Percentiles rank a stretch among this genome's conserved stretches.
phyloP scores from a whole-genome alignment of 2,797 vertebrate genomes.

The Huso huso region DNA sequence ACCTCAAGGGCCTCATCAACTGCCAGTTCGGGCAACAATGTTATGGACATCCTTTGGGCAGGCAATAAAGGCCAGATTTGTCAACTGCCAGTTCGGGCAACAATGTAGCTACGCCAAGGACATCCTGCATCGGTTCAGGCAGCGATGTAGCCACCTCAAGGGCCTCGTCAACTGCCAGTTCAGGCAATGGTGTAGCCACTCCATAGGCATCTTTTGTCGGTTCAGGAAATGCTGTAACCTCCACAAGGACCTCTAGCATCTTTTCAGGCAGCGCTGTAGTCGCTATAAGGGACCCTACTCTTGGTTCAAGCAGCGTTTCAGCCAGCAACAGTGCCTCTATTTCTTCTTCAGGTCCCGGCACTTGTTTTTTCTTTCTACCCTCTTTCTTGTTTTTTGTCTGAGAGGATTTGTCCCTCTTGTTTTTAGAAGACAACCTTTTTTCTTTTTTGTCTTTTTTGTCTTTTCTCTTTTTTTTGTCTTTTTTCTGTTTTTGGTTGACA shows the following conservation, averaged over 20 bases:
- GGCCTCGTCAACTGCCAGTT: too few species aligned
- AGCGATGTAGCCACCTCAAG: too few species aligned
- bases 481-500: slow-evolving; percentile 37
- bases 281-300: slow-evolving; percentile 37
- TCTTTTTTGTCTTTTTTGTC: slow-evolving; percentile 51
- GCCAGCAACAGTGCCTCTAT: too few species aligned
- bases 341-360: slow-evolving; percentile 36
- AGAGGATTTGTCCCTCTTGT: slow-evolving; percentile 52
- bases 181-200: background rate
- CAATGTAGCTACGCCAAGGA: too few species aligned
- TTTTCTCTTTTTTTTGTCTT: slow-evolving; percentile 46
- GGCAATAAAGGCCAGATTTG: too few species aligned
- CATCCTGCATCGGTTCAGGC: too few species aligned
- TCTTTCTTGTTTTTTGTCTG: slow-evolving; percentile 49
- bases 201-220: background rate
- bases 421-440: slow-evolving; percentile 26
- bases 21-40: background rate
- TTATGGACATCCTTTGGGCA: too few species aligned
- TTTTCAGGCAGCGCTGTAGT: slow-evolving; percentile 40
- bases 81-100: too few species aligned
- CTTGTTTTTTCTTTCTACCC: slow-evolving; percentile 44
- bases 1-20: background rate
- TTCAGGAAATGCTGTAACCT: slow-evolving; percentile 25
- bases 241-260: slow-evolving; percentile 35
- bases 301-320: background rate